Conservation (phyloP, 2,797 vertebrate species). For the Sebastes aleutianus region DNA sequence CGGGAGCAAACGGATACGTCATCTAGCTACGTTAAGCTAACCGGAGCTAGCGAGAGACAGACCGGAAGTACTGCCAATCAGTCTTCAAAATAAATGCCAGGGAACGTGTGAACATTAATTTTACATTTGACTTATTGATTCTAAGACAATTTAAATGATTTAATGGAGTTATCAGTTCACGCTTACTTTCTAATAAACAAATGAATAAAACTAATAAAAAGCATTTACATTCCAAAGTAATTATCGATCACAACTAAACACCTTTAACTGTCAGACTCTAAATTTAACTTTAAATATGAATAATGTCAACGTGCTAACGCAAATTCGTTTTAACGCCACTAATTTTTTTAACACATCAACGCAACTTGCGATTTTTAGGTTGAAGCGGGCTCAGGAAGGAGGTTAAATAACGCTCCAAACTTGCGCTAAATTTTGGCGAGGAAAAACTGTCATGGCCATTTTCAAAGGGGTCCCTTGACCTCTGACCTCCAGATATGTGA, state of each 20-base stretch:
- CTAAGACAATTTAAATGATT: not conserved
- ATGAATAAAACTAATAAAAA: not conserved
- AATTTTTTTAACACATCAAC: too few species aligned
- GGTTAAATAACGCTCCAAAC: too few species aligned
- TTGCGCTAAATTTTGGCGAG: too few species aligned
- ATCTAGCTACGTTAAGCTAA: not conserved
- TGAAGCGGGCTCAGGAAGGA: too few species aligned
- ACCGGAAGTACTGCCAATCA: not conserved
- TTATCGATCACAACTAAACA: not conserved
- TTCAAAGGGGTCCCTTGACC: too few species aligned
- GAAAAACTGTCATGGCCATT: too few species aligned
- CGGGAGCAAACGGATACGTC: constrained; percentile 25
- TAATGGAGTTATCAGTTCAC: not conserved
- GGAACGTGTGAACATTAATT: not conserved
- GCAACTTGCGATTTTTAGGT: too few species aligned
- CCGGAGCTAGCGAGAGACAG: not conserved
- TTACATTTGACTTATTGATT: not conserved
- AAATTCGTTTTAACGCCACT: too few species aligned
- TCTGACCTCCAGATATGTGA: too few species aligned
- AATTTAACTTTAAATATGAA: not conserved
- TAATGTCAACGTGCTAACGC: too few species aligned
- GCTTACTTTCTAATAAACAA: not conserved
- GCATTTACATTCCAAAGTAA: not conserved
- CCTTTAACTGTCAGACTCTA: not conserved
- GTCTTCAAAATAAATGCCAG: constrained; percentile 47